Base-by-base conservation (phyloP, 23 tunicate species). In the Diplosoma virens region DNA sequence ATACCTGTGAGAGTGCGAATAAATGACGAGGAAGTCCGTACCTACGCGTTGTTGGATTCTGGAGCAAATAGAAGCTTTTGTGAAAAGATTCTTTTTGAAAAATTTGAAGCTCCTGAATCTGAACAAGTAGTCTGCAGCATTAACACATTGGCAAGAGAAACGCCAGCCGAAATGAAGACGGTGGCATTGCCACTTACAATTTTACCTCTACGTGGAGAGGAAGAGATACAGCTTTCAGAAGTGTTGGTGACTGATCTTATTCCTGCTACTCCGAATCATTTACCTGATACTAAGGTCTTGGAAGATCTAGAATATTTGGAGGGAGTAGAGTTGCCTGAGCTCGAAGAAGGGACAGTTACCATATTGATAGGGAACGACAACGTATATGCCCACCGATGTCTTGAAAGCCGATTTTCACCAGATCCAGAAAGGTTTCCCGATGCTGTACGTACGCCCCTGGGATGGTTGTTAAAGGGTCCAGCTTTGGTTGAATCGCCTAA, bases 381-480 rank as follows among this genome's bases (percentile, higher is more conserved):
- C 52, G 25, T 6, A 16, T 34, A n/a, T n/a, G n/a, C n/a, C n/a
- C n/a, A n/a, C n/a, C n/a, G n/a, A n/a, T n/a, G n/a, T n/a, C n/a
- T n/a, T n/a, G n/a, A n/a, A n/a, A n/a, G n/a, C n/a, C n/a, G n/a
- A n/a, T n/a, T n/a, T n/a, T n/a, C n/a, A n/a, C 52, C 52, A 45
- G 52, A 45, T 37, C 74, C 74, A 37, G 23, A 5, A 3, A 6
- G 18, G 21, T 25, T 3, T 17, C 74, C 74, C 14, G 52, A 34
- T 7, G 78, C 78, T 7, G 26, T 72, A 3, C 27, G 33, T 9
- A 72, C 78, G 11, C 34, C 61, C 6, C 63, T 72, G 4, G 78
- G 78, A 5, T 72, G 78, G 78, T 3, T 50, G 3, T 25, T 72
- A 23, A 47, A 47, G 28, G 78, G 78, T 20, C 78, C 78, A n/a